Conservation (phyloP, 1,140 invertebrate species). For the Bombus fervidus region DNA sequence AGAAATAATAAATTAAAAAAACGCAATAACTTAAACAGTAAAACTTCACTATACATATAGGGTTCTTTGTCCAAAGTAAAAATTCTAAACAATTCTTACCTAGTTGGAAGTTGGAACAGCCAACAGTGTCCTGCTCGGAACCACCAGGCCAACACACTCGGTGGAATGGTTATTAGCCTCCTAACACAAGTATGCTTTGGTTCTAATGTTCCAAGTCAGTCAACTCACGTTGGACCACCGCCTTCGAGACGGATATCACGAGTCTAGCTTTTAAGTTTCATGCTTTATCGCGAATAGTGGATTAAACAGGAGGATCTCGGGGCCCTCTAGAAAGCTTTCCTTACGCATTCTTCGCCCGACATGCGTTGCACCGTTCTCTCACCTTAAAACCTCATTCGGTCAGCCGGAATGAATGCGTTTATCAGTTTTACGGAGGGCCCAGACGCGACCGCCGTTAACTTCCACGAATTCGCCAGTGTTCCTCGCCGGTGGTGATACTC, state of each 20-base stretch:
- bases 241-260: background rate
- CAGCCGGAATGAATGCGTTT: slow-evolving; percentile 38
- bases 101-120: background rate
- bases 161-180: background rate
- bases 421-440: slow-evolving; percentile 26
- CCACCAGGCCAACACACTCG: too few relatives aligned
- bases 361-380: slow-evolving; percentile 37
- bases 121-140: background rate
- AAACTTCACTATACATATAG: background rate
- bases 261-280: slow-evolving; percentile 22
- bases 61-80: background rate
- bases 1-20: background rate
- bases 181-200: background rate
- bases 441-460: slow-evolving; percentile 19
- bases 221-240: slow-evolving; percentile 1
- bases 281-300: background rate
- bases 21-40: background rate
- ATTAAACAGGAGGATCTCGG: slow-evolving; percentile 5
- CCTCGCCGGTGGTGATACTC: background rate
- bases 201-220: background rate
- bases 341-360: slow-evolving; percentile 15
- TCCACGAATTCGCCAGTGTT: slow-evolving; percentile 35
- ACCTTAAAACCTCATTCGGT: slow-evolving; percentile 44
- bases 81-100: slow-evolving; percentile 6
- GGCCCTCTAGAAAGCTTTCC: slow-evolving; percentile 42